Conservation (phyloP, 1,140 invertebrate genomes). For the Zaprionus capensis region DNA sequence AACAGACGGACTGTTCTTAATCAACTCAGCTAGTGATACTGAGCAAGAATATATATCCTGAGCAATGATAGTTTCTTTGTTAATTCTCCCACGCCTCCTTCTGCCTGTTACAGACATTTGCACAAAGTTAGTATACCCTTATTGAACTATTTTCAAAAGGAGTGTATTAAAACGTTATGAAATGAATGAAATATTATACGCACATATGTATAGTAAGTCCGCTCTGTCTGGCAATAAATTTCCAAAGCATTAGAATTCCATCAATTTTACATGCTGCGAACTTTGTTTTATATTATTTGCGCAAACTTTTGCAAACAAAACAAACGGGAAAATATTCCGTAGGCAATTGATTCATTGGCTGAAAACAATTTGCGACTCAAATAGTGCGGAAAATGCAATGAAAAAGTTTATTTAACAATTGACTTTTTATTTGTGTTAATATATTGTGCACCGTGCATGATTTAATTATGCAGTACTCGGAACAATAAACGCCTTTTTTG, state of each 20-base stretch:
- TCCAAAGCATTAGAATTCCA: constrained; percentile 36
- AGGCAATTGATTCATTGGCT: constrained; percentile 74
- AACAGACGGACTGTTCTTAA: too few relatives aligned
- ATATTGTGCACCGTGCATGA: constrained; percentile 43
- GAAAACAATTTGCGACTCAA: constrained; percentile 67
- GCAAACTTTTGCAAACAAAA: constrained; percentile 17
- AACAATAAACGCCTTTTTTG: constrained; percentile 43
- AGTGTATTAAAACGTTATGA: not conserved
- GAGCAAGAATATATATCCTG: too few relatives aligned
- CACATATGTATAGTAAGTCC: constrained; percentile 13
- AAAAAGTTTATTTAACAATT: constrained; percentile 70
- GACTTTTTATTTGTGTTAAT: constrained; percentile 30
- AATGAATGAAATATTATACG: not conserved
- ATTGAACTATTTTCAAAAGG: too few relatives aligned
- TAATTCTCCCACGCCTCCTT: too few relatives aligned
- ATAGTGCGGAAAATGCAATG: constrained; percentile 71
- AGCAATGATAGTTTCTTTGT: too few relatives aligned
- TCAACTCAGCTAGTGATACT: too few relatives aligned
- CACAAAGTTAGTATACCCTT: too few relatives aligned
- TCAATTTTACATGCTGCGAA: constrained; percentile 26
- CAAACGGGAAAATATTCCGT: constrained; percentile 34
- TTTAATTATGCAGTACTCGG: constrained; percentile 71
- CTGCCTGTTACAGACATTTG: too few relatives aligned
- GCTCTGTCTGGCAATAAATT: not conserved
- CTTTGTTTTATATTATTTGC: constrained; percentile 11